These are phyloP conservation scores for Dicrostonyx torquatus DNA, from an alignment of 2,797 vertebrate genomes.

Conservation along the genomic window DNA sequence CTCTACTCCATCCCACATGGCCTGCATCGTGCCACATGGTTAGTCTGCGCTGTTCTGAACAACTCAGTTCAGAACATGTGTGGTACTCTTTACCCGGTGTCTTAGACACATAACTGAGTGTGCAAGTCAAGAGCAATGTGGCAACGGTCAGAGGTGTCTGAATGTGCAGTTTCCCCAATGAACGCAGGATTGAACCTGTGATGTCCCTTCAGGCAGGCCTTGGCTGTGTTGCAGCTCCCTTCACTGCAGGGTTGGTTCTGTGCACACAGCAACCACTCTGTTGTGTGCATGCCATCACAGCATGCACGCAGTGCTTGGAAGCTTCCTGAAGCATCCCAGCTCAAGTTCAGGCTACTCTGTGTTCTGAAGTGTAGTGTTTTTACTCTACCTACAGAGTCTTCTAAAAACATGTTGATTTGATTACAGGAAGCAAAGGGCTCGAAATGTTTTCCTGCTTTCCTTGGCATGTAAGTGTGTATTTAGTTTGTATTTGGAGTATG, in stretches of 20 bases:
- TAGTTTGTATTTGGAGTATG: not conserved
- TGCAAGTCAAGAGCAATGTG: not conserved
- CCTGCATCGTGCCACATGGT: too few species aligned
- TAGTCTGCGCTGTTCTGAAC: not conserved
- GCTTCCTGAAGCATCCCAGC: not conserved
- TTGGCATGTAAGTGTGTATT: not conserved
- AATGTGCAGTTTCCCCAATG: not conserved
- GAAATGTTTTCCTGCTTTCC: not conserved
- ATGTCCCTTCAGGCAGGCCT: not conserved
- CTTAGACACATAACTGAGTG: not conserved
- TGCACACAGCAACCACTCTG: not conserved
- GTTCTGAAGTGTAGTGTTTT: not conserved
- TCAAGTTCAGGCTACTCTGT: not conserved
- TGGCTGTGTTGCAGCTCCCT: not conserved
- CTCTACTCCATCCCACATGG: too few species aligned
- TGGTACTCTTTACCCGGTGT: not conserved
- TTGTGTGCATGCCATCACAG: not conserved
- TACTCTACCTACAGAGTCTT: not conserved
- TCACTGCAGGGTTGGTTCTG: not conserved
- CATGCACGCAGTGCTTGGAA: fast-evolving
- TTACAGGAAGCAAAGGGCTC: not conserved
- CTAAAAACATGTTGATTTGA: not conserved
- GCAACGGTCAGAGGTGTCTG: not conserved
- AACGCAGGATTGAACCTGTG: not conserved
- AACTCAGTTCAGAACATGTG: too few species aligned